Percentiles rank a stretch among this genome's conserved stretches.
Conservation (phyloP, 1,140 invertebrate genomes). For the Cyclargus thomasi region DNA sequence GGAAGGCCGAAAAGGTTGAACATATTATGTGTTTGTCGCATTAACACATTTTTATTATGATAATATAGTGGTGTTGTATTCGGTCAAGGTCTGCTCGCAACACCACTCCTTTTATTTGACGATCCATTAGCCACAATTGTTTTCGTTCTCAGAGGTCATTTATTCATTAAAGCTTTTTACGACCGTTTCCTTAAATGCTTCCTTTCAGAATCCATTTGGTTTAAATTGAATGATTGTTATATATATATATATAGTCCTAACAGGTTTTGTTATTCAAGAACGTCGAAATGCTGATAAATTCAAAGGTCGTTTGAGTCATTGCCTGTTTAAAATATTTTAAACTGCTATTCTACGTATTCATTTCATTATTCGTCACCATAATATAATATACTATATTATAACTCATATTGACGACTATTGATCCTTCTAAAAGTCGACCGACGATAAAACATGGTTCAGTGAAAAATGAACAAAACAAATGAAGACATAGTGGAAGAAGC, state of each 20-base stretch:
- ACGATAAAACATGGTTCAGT: too few relatives aligned
- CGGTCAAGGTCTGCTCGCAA: constrained; percentile 47
- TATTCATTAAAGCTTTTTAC: constrained; percentile 20
- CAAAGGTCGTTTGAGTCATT: neutral
- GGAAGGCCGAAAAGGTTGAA: neutral
- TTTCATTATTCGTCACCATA: neutral
- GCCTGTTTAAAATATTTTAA: neutral
- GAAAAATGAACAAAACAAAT: too few relatives aligned
- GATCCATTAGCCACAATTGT: constrained; percentile 50
- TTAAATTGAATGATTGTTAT: constrained; percentile 4
- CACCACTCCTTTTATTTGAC: constrained; percentile 52
- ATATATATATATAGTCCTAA: neutral
- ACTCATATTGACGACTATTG: too few relatives aligned
- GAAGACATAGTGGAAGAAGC: too few relatives aligned
- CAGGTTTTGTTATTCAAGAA: neutral
- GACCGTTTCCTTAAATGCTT: constrained; percentile 30
- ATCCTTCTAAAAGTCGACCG: too few relatives aligned
- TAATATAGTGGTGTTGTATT: constrained; percentile 28
- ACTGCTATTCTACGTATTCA: neutral
- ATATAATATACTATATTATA: neutral
- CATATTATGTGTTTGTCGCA: constrained; percentile 2
- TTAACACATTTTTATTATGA: constrained; percentile 19
- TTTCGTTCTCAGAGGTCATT: constrained; percentile 22
- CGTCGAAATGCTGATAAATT: neutral
- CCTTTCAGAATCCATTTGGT: constrained; percentile 27